phyloP scores from a whole-genome alignment of 2,888 invertebrate genomes.

The Pyrgus malvae region DNA sequence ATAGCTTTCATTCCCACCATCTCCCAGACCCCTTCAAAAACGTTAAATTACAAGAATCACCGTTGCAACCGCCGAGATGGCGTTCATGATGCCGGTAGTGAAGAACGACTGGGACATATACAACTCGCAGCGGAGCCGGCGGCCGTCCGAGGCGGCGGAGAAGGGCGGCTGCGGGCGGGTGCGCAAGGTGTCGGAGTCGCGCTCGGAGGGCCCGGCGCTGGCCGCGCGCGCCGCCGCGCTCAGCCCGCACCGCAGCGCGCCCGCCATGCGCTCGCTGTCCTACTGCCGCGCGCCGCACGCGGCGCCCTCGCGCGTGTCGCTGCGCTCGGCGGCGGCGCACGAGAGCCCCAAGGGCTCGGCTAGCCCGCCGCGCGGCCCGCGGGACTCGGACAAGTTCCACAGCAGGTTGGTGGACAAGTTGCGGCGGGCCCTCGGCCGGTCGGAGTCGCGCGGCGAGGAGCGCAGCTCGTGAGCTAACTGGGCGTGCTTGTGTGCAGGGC shows the following conservation, averaged over 20 bases:
- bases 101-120: constrained; percentile 97
- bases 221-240: constrained; percentile 81
- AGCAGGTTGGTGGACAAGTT: constrained; percentile 90
- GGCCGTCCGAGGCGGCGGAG: constrained; percentile 86
- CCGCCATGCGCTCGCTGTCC: constrained; percentile 83
- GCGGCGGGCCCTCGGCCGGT: constrained; percentile 85
- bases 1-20: constrained; percentile 44
- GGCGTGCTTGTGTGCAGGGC: constrained; percentile 77
- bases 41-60: constrained; percentile 69
- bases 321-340: constrained; percentile 74
- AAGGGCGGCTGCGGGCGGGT: constrained; percentile 44
- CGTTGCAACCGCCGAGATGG: constrained; percentile 84
- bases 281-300: constrained; percentile 76
- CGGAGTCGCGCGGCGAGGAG: constrained; percentile 73
- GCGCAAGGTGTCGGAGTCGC: constrained; percentile 87
- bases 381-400: constrained; percentile 89
- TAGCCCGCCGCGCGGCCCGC: constrained; percentile 82
- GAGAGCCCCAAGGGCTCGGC: constrained; percentile 84
- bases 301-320: constrained; percentile 83
- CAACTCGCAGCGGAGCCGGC: constrained; percentile 89
- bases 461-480: constrained; percentile 79
- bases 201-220: constrained; percentile 87
- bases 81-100: constrained; percentile 97
- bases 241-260: constrained; percentile 85
- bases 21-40: constrained; percentile 61